Evolutionary conservation across 2,888 invertebrate genomes (phyloP).

Genomic region (Brenthis daphne): DNA sequence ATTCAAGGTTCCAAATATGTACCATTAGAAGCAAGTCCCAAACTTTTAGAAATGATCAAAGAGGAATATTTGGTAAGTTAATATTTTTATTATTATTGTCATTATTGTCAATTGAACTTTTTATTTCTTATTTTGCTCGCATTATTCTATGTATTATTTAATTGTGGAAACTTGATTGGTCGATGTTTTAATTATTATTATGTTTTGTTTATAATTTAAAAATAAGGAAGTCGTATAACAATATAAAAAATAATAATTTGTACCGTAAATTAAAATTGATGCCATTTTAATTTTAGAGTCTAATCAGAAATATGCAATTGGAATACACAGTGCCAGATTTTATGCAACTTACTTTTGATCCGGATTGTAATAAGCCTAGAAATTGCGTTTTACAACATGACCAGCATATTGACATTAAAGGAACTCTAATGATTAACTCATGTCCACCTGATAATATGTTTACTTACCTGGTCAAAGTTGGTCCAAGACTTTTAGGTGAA

Average conservation of each 20-base stretch:
- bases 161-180: too few species aligned
- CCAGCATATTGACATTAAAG: slow-evolving; percentile 48
- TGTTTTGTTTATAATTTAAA: too few species aligned
- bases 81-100: too few species aligned
- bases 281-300: slow-evolving; percentile 48
- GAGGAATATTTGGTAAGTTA: slow-evolving; percentile 84
- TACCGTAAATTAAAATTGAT: too few species aligned
- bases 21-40: slow-evolving; percentile 56
- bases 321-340: slow-evolving; percentile 42
- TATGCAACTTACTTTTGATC: slow-evolving; percentile 49
- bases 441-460: slow-evolving; percentile 45
- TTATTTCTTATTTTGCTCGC: too few species aligned
- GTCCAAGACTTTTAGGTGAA: slow-evolving; percentile 86
- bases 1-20: slow-evolving; percentile 87
- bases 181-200: too few species aligned
- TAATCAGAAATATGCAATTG: slow-evolving; percentile 45
- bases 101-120: too few species aligned
- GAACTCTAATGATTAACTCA: slow-evolving; percentile 47
- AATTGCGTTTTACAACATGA: slow-evolving; percentile 49
- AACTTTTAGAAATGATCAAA: slow-evolving; percentile 86
- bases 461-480: slow-evolving; percentile 40
- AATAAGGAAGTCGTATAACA: slow-evolving; percentile 41
- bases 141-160: too few species aligned
- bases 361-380: slow-evolving; percentile 48
- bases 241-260: too few species aligned